Evolutionary conservation across 2,113 vertebrate genomes (phyloP).

Genomic region (Tetraodon nigroviridis): DNA sequence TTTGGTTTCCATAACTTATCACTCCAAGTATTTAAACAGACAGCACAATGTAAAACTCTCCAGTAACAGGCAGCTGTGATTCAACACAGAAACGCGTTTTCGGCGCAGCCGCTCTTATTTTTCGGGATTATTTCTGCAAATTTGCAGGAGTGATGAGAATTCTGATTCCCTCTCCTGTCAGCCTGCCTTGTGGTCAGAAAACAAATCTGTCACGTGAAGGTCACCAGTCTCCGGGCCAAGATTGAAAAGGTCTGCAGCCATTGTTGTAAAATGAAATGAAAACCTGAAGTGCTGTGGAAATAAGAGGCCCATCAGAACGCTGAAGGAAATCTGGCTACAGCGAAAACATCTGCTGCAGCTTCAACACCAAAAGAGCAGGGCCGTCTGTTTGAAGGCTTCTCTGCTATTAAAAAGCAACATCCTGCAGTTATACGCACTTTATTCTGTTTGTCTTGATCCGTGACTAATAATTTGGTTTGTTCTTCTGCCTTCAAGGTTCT

Average conservation of each 20-base stretch:
- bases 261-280: constrained; percentile 28
- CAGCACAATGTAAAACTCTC: not conserved
- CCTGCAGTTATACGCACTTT: no score
- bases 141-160: constrained; percentile 1
- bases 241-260: constrained; percentile 22
- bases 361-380: not conserved
- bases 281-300: constrained; percentile 20
- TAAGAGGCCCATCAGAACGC: constrained; percentile 10
- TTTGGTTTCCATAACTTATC: constrained; percentile 8
- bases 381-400: no score
- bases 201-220: constrained; percentile 24
- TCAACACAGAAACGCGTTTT: no score
- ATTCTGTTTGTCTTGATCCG: not conserved
- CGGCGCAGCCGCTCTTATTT: no score
- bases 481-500: no score
- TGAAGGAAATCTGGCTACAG: not conserved
- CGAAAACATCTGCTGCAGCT: not conserved
- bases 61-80: no score
- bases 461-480: no score
- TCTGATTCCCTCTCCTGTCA: not conserved
- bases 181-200: constrained; percentile 21
- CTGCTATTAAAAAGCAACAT: no score
- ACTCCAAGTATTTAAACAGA: constrained; percentile 11
- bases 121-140: not conserved
- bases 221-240: constrained; percentile 13